Evolutionary conservation across 2,888 invertebrate genomes (phyloP).

Genomic region (Lepidochrysops patricia): DNA sequence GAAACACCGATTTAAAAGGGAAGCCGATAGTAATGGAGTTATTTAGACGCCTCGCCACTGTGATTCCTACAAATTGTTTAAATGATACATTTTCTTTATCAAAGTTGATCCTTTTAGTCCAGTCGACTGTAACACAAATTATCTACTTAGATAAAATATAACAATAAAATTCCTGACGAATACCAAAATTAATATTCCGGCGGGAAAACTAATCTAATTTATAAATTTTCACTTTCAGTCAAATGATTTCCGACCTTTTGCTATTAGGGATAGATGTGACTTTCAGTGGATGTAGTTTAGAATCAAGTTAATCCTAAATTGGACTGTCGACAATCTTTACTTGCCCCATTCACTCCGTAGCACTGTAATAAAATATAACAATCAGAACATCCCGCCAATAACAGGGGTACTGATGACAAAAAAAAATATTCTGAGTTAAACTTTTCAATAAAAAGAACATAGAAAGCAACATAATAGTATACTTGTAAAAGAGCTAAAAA

Average conservation of each 20-base stretch:
- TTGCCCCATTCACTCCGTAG: slow-evolving; percentile 22
- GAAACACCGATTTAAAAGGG: no score
- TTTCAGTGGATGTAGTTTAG: slow-evolving; percentile 2
- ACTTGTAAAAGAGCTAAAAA: no score
- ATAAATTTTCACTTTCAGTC: neutral
- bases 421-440: neutral
- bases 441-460: no score
- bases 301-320: slow-evolving; percentile 20
- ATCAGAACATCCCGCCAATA: slow-evolving; percentile 24
- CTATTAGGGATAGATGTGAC: neutral
- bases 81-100: neutral
- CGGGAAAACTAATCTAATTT: neutral
- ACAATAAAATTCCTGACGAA: neutral
- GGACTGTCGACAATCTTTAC: slow-evolving; percentile 24
- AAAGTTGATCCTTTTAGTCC: neutral
- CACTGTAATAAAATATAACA: slow-evolving; percentile 25
- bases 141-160: neutral
- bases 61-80: neutral
- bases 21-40: no score
- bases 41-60: no score
- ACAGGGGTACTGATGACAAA: slow-evolving; percentile 18
- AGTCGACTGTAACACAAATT: neutral
- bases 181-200: neutral
- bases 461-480: no score
- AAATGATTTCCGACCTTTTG: neutral